Evolutionary conservation across 1,140 invertebrate genomes (phyloP).

Genomic region (Monochamus saltuarius): DNA sequence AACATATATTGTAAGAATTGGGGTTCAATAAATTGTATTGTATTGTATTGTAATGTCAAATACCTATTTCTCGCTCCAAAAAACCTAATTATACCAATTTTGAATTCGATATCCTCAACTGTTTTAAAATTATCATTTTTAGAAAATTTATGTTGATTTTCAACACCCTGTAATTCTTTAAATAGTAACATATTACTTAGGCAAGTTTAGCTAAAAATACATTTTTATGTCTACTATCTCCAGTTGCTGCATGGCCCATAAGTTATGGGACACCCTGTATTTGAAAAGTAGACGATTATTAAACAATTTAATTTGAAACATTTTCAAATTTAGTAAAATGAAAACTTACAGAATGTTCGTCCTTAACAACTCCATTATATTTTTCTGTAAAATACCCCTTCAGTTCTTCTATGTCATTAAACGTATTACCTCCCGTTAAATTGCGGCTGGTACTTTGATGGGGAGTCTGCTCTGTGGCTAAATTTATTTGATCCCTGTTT

Average conservation of each 20-base stretch:
- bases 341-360: slow-evolving; percentile 34
- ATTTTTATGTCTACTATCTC: neutral
- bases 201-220: neutral
- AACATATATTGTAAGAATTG: too few relatives aligned
- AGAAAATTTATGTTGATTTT: too few relatives aligned
- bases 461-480: slow-evolving; percentile 2
- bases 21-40: too few relatives aligned
- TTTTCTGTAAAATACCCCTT: slow-evolving; percentile 23
- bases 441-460: neutral
- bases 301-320: neutral
- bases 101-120: too few relatives aligned
- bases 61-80: neutral
- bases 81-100: too few relatives aligned
- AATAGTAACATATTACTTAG: too few relatives aligned
- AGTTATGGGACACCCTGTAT: too few relatives aligned
- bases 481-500: neutral
- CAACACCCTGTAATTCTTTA: too few relatives aligned
- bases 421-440: neutral
- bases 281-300: too few relatives aligned
- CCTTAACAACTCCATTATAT: slow-evolving; percentile 27
- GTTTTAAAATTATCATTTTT: too few relatives aligned
- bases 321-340: neutral
- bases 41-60: neutral
- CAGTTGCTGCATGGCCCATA: too few relatives aligned
- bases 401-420: slow-evolving; percentile 12